phyloP scores from a whole-genome alignment of 1,140 invertebrate genomes.

The roundworm (Caenorhabditis elegans) region WBcel235 BX284604.4:15379501-15380000 shows the following conservation, averaged over 20 bases:
- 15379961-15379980: neutral
- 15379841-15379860: no score
- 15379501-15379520: neutral
- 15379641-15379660: neutral
- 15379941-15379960: no score
- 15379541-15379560: conserved; percentile 13
- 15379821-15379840: no score
- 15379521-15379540: neutral
- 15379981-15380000: neutral
- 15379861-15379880: no score
- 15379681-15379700: neutral
- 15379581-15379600: neutral
- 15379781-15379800: no score
- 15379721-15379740: conserved; percentile 3
- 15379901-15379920: no score
- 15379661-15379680: conserved; percentile 5
- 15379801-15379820: no score
- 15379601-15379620: neutral
- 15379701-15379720: neutral
- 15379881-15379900: no score
- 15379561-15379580: neutral
- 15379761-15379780: no score
- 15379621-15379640: neutral
- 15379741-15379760: no score
- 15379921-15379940: no score